Percentiles rank a stretch among this genome's conserved stretches.
These are phyloP conservation scores for Hirundichthys speculiger DNA, from an alignment of 2,113 vertebrate genomes.

Conservation along the genomic window DNA sequence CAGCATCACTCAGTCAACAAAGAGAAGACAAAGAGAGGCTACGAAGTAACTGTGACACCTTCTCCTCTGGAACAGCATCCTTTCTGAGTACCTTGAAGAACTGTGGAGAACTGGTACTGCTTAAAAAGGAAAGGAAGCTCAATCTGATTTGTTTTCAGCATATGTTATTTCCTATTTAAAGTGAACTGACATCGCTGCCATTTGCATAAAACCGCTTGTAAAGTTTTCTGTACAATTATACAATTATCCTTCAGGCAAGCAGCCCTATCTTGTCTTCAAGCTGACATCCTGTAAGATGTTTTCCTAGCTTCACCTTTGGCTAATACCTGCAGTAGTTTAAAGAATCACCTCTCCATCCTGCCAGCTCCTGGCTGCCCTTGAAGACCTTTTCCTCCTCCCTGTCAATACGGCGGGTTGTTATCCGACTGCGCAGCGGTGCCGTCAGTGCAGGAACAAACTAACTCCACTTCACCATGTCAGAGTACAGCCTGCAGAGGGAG, in stretches of 20 bases:
- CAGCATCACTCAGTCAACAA: not conserved
- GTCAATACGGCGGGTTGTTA: constrained; percentile 62
- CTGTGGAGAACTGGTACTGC: too few relatives aligned
- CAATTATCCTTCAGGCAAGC: not conserved
- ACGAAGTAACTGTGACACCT: not conserved
- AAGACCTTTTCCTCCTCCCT: constrained; percentile 46
- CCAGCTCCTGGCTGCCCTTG: constrained; percentile 40
- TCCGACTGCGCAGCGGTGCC: constrained; percentile 60
- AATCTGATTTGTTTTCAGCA: not conserved
- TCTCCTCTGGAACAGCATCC: not conserved
- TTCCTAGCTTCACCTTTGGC: constrained; percentile 6
- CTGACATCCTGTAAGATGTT: not conserved
- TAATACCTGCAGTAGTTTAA: constrained; percentile 17
- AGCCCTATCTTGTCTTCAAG: not conserved
- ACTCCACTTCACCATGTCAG: constrained; percentile 69
- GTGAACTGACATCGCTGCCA: too few relatives aligned
- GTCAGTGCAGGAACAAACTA: constrained; percentile 64
- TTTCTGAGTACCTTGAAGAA: too few relatives aligned
- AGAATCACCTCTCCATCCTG: constrained; percentile 22
- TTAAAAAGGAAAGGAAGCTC: not conserved
- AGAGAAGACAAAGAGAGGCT: not conserved
- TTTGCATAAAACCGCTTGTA: not conserved
- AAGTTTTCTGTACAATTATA: not conserved
- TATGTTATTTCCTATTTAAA: too few relatives aligned
- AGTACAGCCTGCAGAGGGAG: constrained; percentile 70